Evolutionary conservation across 2,113 vertebrate genomes (phyloP).

Genomic region (Panthera leo): DNA sequence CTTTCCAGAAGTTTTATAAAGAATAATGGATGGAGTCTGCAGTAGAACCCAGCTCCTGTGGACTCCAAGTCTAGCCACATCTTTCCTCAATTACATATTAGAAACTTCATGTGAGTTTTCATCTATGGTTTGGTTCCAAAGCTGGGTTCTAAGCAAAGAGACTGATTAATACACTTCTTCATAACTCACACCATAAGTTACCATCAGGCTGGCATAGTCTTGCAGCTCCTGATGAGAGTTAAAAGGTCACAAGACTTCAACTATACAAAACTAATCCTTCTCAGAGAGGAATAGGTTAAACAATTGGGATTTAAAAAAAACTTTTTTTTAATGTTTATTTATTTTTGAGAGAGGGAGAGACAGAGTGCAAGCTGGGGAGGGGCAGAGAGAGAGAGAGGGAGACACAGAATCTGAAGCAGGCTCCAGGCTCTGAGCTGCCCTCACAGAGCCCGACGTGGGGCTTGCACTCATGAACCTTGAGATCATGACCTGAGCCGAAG

Average conservation of each 20-base stretch:
- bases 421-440: no score
- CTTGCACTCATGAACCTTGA: no score
- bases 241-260: background rate
- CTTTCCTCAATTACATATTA: background rate
- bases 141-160: background rate
- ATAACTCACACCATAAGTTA: background rate
- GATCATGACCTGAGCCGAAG: no score
- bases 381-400: no score
- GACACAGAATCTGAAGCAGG: no score
- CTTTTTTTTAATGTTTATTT: background rate
- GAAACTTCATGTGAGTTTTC: background rate
- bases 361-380: no score
- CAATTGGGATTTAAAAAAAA: background rate
- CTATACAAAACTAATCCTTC: background rate
- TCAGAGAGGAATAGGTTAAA: background rate
- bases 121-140: background rate
- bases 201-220: background rate
- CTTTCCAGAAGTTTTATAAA: background rate
- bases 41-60: background rate
- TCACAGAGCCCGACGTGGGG: no score
- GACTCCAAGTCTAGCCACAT: background rate
- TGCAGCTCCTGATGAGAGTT: background rate
- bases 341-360: no score
- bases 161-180: background rate
- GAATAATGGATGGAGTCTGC: background rate